Evolutionary conservation across 2,888 invertebrate genomes (phyloP), one percentile per base, ranked within the genome.

Genomic region (Philaethria dido): DNA sequence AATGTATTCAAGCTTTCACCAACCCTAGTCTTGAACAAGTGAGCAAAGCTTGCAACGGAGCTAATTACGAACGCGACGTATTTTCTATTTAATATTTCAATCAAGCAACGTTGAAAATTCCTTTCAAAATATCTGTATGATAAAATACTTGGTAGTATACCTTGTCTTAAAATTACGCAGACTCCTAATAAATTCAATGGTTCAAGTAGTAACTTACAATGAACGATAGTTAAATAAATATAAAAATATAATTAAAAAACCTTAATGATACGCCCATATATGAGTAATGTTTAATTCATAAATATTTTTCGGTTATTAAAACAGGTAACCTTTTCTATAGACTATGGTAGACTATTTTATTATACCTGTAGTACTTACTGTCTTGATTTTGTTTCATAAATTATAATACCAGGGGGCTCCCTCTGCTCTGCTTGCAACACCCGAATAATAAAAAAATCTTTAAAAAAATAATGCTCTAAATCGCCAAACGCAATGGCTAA

Each of bases 1-100:
- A 67, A 69, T 59, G 29, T 61, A 63, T 57, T 52, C 45, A 22
- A 42, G 39, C 47, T 57, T 62, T 63, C 11, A 25, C 47, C 66
- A 66, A 54, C 25, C 48, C n/a, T 14, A 42, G 36, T 25, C 39
- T 36, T 33, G 20, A 44, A 36, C 18, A 18, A 62, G 50, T 36
- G 52, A 47, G 36, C 55, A 18, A 44, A 57, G 44, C 72, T 69
- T 9, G 42, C 57, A 64, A 64, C 25, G 16, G 14, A 39, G 13
- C 47, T 57, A 39, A 57, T 57, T 33, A 48, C 25, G 11, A 57
- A 16, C 0, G 4, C 11, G 3, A 9, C 16, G 22, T 11, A 18
- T 62, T 64, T 64, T 64, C 36, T 45, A 14, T 33, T 60, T 25
- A 48, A 25, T 44, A 57, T 48, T 48, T 64, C 20, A 64, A 36